Base-by-base conservation (phyloP, 2,888 invertebrate species). In the Microctonus brassicae region DNA sequence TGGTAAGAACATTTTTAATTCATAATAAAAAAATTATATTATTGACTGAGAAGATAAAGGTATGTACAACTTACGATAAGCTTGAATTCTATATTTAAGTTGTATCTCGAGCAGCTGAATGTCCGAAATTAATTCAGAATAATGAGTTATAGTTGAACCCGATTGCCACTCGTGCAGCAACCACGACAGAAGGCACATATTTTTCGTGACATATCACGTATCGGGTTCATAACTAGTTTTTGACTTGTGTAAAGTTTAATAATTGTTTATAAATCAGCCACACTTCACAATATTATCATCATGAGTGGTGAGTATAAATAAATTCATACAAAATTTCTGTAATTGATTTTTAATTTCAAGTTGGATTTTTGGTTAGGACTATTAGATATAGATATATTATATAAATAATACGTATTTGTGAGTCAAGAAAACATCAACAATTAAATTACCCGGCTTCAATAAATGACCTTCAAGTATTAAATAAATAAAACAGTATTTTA, bases 381-480 rank as follows among this genome's bases (percentile, higher is more conserved):
- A 9, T 47, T 0, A 6, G 7, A 1, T 4, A 4, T 7, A 47
- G 2, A 39, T 1, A 6, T 65, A 26, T 22, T 63, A 64, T n/a
- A 57, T 39, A 62, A 34, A 36, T 22, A 42, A 24, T 53, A 57
- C 2, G 34, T 57, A 42, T 3, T 29, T 24, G 55, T 47, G 10
- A 22, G 47, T 29, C 1, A 61, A n/a, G n/a, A 24, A 13, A 39
- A n/a, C 13, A 9, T 34, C 11, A n/a, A 52, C 17, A 69, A 65
- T 17, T 77, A 65, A 76, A 77, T 76, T 75, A 79, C 79, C 82
- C 81, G 80, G 77, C 82, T 81, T 81, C 80, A 17, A 10, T 22
- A 82, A 81, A 83, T 84, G 85, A 86, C 86, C 86, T 86, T 85
- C 82, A 81, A 78, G 75, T 62, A 39, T 62, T 75, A 76, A 73